Evolutionary conservation across 2,888 invertebrate species (phyloP), one percentile per base, ranked within the genome.

Genomic region (Ormyrus labotus): DNA sequence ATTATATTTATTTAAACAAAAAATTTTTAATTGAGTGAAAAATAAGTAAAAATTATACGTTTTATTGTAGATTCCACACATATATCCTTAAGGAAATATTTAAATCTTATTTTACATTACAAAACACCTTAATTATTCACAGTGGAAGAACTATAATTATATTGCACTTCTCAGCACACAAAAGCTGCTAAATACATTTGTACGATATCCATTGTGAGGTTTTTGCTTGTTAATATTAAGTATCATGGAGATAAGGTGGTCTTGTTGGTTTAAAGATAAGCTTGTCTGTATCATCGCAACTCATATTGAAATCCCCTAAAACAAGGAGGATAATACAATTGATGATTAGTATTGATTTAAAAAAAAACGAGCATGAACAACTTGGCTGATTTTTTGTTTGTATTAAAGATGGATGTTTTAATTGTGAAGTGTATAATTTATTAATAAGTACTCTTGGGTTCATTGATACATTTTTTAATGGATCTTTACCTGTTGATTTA

Each of bases 241-340:
- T 89, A 80, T 90, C 90, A 69, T 90, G 90, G 9, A 88, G 88
- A 86, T 90, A 90, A 9, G 88, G 84, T 53, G 89, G 89, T 85
- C 90, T 86, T 47, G 90, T 89, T 1, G 98, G 98, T 90, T 97
- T 97, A 55, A 99, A 92, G 87, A 99, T 98, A 69, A 99, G 93
- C 92, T 98, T 98, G 79, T 98, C 98, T 51, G 97, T 97, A 89
- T 99, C 98, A 89, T 98, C 98, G 91, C 99, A 99, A 47, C 98
- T 98, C 98, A 99, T 98, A 91, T 99, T 99, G 91, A 98, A 99
- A 91, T 99, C 98, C 63, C 95, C 95, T 74, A 99, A 93, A 1
- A 98, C 98, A 71, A 13, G 13, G 13, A 13, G 13, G 13, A 13
- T 13, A 13, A 13, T 13, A 13, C 13, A 13, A 13, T 13, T 13